Evolutionary conservation across 2,113 vertebrate genomes (phyloP), one percentile per base, ranked within the genome.

Genomic region (Stegostoma tigrinum): DNA sequence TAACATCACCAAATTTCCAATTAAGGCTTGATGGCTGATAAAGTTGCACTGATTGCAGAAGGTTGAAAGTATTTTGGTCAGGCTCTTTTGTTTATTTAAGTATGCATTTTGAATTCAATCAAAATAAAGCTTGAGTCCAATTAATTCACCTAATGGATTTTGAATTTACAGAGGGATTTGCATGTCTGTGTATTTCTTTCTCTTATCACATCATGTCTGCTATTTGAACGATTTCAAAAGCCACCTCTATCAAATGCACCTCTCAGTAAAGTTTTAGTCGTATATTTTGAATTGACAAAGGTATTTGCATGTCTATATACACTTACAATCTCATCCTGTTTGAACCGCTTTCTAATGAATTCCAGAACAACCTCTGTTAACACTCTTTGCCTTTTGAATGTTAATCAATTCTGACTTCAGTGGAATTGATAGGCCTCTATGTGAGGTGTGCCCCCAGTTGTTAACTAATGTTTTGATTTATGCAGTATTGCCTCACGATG

Each of bases 71-170:
- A 93, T 64, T 66, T 93, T 93, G 61, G n/a, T 66, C 61, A 23
- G 34, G 0, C 64, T 48, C 64, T 48, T 61, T 93, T 93, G 89
- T 93, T 93, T 93, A 93, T 66, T 66, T 93, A 93, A 93, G 89
- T 93, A 38, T 93, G 34, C n/a, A 67, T 93, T 93, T 93, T 67
- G 61, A 66, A 93, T 93, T 66, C 89, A 93, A 93, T 93, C 61
- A 93, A 93, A 93, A 66, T 67, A 93, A 66, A 66, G 89, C 89
- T 93, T 23, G 61, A 66, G 89, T 34, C 89, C 89, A 93, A 93
- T 93, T 93, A 93, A 93, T 64, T 93, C 89, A 67, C 64, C 61
- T 93, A 93, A 93, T 93, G 89, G 89, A 93, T 66, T 93, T 93
- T 93, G 89, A 93, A 66, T 93, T 93, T 93, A 93, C 89, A 17